Evolutionary conservation across 1,140 invertebrate species (phyloP), one percentile per base, ranked within the genome.

Genomic region (Ridgeia piscesae): DNA sequence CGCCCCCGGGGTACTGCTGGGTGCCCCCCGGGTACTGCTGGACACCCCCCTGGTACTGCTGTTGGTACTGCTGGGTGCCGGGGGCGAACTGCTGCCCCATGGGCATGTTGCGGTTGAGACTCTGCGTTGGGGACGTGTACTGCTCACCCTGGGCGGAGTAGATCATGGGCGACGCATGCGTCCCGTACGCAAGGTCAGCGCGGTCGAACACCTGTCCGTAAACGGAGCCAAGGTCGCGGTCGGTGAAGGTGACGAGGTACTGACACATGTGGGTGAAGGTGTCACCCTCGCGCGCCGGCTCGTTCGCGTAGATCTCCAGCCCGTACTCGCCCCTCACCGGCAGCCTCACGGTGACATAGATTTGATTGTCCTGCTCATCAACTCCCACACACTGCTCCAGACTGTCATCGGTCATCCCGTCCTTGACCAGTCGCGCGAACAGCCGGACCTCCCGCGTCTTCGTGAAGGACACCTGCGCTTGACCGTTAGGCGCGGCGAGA

Each of bases 291-390:
- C 93, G 94, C 9, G 94, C 94, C 34, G 95, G 95, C 92, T 96
- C 95, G 93, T 96, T 96, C 91, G 95, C 95, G 93, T 96, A 96
- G 89, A 96, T 95, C 94, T 96, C 96, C 35, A 96, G 94, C 42
- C 95, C 95, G 92, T 95, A 96, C 92, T 96, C 96, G n/a, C 96
- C 96, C n/a, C 94, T 89, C 8, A 93, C 93, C 6, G 96, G 96
- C 33, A 95, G 89, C 33, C 48, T 27, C 1, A 93, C 89, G 34
- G 92, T 42, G 35, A 93, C 35, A 31, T 91, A 50, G 33, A 89
- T 91, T 21, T 58, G 33, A 48, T 93, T 92, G 27, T 93, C 93
- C 89, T 93, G 93, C 89, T 93, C 93, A 35, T 42, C n/a, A 0
- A 93, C 93, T 4, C 33, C 31, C 31, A 93, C 93, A 17, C 88